A percentile compares a stretch with the other conserved stretches of the same genome.
These are phyloP conservation scores for Criorhina ranunculi DNA, from an alignment of 2,888 invertebrate genomes.

Conservation along the genomic window DNA sequence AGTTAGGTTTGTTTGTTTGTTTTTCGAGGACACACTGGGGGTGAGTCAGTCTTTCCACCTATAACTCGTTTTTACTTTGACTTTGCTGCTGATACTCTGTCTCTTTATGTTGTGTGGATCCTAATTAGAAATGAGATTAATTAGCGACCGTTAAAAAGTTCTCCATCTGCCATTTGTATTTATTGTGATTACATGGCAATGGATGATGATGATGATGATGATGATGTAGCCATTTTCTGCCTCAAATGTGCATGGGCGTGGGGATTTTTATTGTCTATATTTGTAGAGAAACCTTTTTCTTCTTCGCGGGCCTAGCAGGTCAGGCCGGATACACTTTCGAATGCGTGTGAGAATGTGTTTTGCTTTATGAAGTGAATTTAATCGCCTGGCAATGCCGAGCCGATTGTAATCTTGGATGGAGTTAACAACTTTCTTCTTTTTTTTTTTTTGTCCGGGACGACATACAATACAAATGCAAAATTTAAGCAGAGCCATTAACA, in stretches of 20 bases:
- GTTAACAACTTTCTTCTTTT: conserved; percentile 55
- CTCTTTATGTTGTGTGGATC: conserved; percentile 20
- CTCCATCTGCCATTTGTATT: conserved; percentile 57
- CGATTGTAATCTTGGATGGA: conserved; percentile 60
- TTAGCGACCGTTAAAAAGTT: conserved; percentile 66
- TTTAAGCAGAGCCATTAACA: conserved; percentile 61
- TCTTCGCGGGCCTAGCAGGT: background rate
- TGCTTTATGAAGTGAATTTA: conserved; percentile 60
- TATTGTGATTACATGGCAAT: conserved; percentile 55
- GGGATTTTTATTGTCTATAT: conserved; percentile 12
- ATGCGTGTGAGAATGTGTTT: background rate
- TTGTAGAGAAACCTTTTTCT: conserved; percentile 1
- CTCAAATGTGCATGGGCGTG: conserved; percentile 25
- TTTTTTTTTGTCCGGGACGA: conserved; percentile 23
- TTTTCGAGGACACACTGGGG: background rate
- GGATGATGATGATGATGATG: conserved; percentile 56
- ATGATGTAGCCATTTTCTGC: conserved; percentile 42
- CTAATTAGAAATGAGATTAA: conserved; percentile 73
- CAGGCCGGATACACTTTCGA: background rate
- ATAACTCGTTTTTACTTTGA: conserved; percentile 8
- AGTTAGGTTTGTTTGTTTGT: conserved; percentile 27
- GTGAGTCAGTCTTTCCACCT: background rate
- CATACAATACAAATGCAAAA: conserved; percentile 65
- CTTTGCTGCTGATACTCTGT: conserved; percentile 6
- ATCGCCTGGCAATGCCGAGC: conserved; percentile 42